Conservation (phyloP, 2,113 vertebrate genomes). For the Atlantisia rogersi region DNA sequence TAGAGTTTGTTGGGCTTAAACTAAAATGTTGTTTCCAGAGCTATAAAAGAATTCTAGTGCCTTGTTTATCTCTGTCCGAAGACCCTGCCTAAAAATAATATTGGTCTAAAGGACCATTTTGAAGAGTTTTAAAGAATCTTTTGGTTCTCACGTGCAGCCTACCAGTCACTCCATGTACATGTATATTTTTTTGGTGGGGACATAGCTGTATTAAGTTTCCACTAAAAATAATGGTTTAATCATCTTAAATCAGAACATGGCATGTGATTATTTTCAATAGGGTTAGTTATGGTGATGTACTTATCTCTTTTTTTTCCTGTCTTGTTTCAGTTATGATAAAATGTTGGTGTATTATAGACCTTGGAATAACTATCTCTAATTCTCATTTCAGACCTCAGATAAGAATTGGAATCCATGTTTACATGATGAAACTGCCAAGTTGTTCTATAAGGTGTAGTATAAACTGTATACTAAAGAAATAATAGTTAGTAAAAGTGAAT, state of each 20-base stretch:
- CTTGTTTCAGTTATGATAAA: not conserved
- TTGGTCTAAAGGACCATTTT: not conserved
- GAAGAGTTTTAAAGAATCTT: not conserved
- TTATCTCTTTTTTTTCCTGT: not conserved
- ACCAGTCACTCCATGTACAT: fast-evolving
- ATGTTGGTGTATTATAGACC: not conserved
- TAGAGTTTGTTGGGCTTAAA: not conserved
- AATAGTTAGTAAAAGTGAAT: not conserved
- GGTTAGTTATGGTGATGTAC: not conserved
- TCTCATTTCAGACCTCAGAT: conserved; percentile 86
- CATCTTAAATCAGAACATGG: not conserved
- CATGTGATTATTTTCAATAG: not conserved
- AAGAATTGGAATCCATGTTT: conserved; percentile 92
- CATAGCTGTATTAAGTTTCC: not conserved
- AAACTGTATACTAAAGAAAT: not conserved
- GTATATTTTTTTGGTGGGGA: fast-evolving
- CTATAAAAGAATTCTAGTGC: not conserved
- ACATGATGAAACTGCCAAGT: conserved; percentile 89
- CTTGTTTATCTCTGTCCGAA: not conserved
- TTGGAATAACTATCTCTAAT: not conserved
- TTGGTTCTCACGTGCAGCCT: not conserved
- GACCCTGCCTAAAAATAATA: not conserved
- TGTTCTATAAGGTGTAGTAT: conserved; percentile 91
- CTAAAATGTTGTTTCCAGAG: not conserved
- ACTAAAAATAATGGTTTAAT: not conserved